Conservation (phyloP, 2,888 invertebrate genomes). For the Lithophane leautieri region DNA sequence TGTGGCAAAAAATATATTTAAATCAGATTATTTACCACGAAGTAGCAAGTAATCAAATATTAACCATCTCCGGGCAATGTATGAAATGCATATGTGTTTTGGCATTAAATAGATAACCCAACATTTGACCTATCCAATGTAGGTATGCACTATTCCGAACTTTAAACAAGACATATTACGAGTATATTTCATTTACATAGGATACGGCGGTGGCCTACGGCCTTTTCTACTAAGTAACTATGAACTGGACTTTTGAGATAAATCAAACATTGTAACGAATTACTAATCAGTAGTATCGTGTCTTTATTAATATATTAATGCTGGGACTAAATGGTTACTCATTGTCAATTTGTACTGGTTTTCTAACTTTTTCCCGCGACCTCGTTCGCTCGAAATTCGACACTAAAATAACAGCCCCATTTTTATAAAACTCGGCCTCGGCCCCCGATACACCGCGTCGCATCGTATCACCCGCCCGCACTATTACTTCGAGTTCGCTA, state of each 20-base stretch:
- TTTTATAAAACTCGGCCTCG: too few species aligned
- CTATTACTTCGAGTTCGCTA: too few species aligned
- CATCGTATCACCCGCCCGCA: too few species aligned
- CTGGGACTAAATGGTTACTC: not conserved
- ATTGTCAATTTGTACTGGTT: not conserved
- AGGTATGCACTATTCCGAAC: slow-evolving; percentile 8
- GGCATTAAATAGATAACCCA: slow-evolving; percentile 44
- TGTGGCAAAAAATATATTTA: not conserved
- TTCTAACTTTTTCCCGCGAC: too few species aligned
- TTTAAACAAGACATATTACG: not conserved
- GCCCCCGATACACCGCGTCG: too few species aligned
- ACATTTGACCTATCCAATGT: slow-evolving; percentile 24
- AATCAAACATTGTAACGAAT: not conserved
- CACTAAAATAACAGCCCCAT: too few species aligned
- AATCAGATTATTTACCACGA: not conserved
- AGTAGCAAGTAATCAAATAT: slow-evolving; percentile 10
- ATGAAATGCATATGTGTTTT: slow-evolving; percentile 23
- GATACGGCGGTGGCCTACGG: not conserved
- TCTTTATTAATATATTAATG: not conserved
- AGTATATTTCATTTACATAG: too few species aligned
- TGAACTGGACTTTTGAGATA: not conserved
- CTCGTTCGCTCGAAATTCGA: too few species aligned
- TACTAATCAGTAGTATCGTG: not conserved
- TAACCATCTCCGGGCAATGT: not conserved
- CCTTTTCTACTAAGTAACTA: not conserved